A percentile compares a stretch with the other conserved stretches of the same genome.
phyloP scores from a whole-genome alignment of 2,888 invertebrate genomes.

The Thalpophila matura region DNA sequence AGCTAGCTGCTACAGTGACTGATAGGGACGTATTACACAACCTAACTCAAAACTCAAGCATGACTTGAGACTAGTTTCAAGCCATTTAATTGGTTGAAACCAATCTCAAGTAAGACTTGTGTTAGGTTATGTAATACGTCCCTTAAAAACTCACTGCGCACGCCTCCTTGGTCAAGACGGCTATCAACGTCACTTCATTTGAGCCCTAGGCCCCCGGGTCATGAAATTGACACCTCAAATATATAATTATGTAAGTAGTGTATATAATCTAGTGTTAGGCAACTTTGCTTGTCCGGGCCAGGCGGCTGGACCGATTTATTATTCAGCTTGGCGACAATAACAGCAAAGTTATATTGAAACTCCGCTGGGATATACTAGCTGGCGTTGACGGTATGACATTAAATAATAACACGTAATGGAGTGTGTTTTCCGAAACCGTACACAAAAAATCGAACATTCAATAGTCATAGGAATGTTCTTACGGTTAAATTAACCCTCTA shows the following conservation, averaged over 20 bases:
- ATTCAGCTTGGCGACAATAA: constrained; percentile 18
- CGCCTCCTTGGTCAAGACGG: neutral
- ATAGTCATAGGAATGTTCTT: too few relatives aligned
- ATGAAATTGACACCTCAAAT: constrained; percentile 19
- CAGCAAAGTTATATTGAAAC: neutral
- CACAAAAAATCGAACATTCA: too few relatives aligned
- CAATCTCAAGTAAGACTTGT: too few relatives aligned
- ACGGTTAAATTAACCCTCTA: too few relatives aligned
- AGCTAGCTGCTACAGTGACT: too few relatives aligned
- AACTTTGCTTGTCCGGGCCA: constrained; percentile 5
- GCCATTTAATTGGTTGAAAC: too few relatives aligned
- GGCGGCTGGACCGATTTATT: constrained; percentile 11
- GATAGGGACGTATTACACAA: too few relatives aligned
- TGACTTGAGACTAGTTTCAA: too few relatives aligned
- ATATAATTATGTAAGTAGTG: constrained; percentile 6
- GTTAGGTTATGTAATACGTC: too few relatives aligned
- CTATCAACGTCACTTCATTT: neutral
- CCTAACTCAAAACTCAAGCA: too few relatives aligned
- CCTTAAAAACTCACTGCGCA: constrained; percentile 11
- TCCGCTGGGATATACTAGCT: constrained; percentile 4
- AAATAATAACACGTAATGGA: neutral
- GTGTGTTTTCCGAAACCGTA: too few relatives aligned
- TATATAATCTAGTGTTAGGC: constrained; percentile 22
- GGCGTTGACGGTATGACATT: constrained; percentile 2
- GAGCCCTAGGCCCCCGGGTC: neutral